A percentile compares a stretch with the other conserved stretches of the same genome.
phyloP scores from a whole-genome alignment of 92 coral and sea anemone genomes.

The Montipora capitata region DNA sequence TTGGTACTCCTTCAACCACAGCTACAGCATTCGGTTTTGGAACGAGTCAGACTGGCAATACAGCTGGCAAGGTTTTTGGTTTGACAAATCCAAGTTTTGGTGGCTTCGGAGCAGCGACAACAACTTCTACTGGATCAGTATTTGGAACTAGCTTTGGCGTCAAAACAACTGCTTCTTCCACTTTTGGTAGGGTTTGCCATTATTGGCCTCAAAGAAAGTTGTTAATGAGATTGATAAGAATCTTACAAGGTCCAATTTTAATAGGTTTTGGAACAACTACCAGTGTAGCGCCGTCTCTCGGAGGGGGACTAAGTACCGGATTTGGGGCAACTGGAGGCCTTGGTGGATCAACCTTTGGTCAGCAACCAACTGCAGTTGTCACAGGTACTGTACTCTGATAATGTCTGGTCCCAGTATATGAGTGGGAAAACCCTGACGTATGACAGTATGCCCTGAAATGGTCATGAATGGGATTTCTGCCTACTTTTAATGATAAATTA shows the following conservation, averaged over 20 bases:
- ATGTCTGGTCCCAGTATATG: no score
- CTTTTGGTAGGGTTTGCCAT: constrained; percentile 65
- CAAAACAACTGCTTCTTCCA: constrained; percentile 77
- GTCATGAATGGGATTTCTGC: no score
- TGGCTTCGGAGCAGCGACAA: constrained; percentile 56
- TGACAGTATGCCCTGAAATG: no score
- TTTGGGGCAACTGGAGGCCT: constrained; percentile 47
- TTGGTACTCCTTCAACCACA: constrained; percentile 64
- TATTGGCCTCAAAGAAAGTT: background rate
- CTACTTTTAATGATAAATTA: no score
- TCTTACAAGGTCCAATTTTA: background rate
- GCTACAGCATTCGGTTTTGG: constrained; percentile 71
- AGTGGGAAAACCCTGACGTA: no score
- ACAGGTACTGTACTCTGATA: no score
- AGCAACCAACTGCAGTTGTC: constrained; percentile 42
- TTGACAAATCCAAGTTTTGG: constrained; percentile 49
- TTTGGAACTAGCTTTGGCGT: constrained; percentile 63
- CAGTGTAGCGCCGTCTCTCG: constrained; percentile 46
- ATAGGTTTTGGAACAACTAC: constrained; percentile 74
- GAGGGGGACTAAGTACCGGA: constrained; percentile 52
- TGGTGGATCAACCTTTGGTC: constrained; percentile 51
- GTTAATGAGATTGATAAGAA: background rate
- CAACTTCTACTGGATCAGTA: constrained; percentile 28
- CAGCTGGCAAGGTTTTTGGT: constrained; percentile 59
- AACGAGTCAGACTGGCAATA: constrained; percentile 25